These are phyloP conservation scores for Leontopithecus rosalia DNA, from an alignment of 2,797 vertebrate species.

Conservation along the genomic window DNA sequence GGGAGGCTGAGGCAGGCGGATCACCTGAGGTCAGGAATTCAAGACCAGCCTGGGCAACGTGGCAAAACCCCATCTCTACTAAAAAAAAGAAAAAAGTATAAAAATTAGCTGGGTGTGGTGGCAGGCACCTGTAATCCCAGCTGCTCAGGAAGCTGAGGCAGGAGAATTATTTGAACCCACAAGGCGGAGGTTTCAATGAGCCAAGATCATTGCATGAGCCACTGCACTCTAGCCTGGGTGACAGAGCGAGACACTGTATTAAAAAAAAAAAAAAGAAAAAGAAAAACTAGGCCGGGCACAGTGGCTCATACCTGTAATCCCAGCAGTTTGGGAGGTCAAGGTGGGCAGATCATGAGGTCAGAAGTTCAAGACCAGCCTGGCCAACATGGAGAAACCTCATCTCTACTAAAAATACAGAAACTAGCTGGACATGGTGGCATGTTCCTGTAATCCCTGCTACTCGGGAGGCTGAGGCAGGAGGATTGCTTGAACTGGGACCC, in stretches of 20 bases:
- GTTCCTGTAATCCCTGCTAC: not conserved
- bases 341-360: not conserved
- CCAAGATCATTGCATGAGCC: no score
- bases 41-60: not conserved
- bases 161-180: not conserved
- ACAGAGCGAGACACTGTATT: no score
- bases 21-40: not conserved
- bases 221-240: no score
- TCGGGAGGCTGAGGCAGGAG: not conserved
- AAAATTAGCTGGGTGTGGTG: not conserved
- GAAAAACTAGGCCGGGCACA: no score
- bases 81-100: not conserved
- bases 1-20: no score
- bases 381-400: not conserved
- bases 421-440: not conserved
- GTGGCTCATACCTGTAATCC: not conserved
- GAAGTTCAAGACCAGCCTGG: not conserved
- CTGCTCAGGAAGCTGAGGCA: not conserved
- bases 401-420: not conserved
- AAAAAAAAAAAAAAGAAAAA: no score
- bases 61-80: not conserved
- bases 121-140: not conserved
- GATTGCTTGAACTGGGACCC: not conserved
- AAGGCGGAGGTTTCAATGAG: not conserved
- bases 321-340: not conserved